Percentiles rank a stretch among this genome's conserved stretches.
These are phyloP conservation scores for Cranoglanis bouderius DNA, from an alignment of 2,113 vertebrate species.

Conservation along the genomic window DNA sequence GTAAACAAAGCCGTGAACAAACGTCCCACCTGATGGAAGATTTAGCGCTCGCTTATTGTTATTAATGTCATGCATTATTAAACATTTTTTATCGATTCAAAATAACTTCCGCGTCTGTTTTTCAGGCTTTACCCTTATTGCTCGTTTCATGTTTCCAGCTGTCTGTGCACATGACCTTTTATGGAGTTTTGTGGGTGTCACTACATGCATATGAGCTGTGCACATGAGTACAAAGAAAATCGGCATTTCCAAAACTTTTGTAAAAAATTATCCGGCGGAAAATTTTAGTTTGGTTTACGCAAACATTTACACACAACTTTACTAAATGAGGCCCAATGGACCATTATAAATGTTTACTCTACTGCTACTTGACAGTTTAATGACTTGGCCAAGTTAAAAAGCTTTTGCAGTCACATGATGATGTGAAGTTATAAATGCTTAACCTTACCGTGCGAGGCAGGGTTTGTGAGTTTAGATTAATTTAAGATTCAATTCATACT, in stretches of 20 bases:
- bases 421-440: too few species aligned
- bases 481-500: background rate
- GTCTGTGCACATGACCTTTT: background rate
- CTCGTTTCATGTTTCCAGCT: background rate
- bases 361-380: background rate
- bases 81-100: background rate
- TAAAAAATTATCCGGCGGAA: background rate
- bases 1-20: too few species aligned
- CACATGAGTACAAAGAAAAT: background rate
- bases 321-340: background rate
- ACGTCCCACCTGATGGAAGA: too few species aligned
- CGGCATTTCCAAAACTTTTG: background rate
- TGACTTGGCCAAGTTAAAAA: too few species aligned
- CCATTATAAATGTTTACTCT: background rate
- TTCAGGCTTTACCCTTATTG: background rate
- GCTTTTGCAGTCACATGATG: too few species aligned
- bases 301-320: background rate
- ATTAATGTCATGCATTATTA: background rate
- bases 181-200: background rate
- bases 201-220: background rate
- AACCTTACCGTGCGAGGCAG: background rate
- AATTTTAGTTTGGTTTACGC: background rate
- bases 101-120: background rate
- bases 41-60: background rate
- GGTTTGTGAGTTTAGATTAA: background rate